Conservation (phyloP, 2,113 vertebrate species). For the Myiagra hebetior region DNA sequence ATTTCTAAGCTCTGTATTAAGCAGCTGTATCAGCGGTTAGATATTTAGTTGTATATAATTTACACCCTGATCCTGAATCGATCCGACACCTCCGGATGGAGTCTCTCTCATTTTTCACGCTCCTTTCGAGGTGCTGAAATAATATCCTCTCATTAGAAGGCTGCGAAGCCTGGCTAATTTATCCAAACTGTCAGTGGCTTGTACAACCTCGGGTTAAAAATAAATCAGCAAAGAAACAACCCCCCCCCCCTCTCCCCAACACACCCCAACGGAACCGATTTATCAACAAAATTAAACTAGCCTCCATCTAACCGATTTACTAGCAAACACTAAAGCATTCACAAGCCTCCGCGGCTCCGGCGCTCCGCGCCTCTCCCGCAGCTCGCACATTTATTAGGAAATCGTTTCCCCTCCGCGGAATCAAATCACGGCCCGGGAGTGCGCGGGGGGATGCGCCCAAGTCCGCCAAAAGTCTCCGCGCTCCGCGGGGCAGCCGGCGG, state of each 20-base stretch:
- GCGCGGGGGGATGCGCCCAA: not conserved
- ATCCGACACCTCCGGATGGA: constrained; percentile 94
- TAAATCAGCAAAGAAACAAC: constrained; percentile 91
- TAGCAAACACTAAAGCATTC: constrained; percentile 59
- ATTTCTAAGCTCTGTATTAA: constrained; percentile 80
- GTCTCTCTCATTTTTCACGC: constrained; percentile 88
- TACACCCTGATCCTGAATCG: constrained; percentile 88
- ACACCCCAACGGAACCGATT: constrained; percentile 82
- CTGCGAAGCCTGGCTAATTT: constrained; percentile 91
- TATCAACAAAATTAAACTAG: constrained; percentile 93
- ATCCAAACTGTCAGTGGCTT: constrained; percentile 92
- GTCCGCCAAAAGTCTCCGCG: not conserved
- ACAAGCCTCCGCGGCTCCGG: not conserved
- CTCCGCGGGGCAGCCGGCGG: not conserved
- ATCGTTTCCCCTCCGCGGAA: constrained; percentile 11
- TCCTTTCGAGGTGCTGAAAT: constrained; percentile 89
- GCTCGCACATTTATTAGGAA: constrained; percentile 48
- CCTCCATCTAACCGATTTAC: constrained; percentile 80
- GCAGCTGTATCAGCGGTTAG: constrained; percentile 77
- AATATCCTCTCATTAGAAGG: constrained; percentile 96
- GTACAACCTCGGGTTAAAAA: constrained; percentile 96
- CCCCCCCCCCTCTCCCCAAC: constrained; percentile 24
- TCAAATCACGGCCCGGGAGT: not conserved
- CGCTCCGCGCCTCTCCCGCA: constrained; percentile 1
- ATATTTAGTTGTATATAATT: constrained; percentile 87